Evolutionary conservation across 1,140 invertebrate species (phyloP).

Genomic region (Stegodyphus mimosarum): DNA sequence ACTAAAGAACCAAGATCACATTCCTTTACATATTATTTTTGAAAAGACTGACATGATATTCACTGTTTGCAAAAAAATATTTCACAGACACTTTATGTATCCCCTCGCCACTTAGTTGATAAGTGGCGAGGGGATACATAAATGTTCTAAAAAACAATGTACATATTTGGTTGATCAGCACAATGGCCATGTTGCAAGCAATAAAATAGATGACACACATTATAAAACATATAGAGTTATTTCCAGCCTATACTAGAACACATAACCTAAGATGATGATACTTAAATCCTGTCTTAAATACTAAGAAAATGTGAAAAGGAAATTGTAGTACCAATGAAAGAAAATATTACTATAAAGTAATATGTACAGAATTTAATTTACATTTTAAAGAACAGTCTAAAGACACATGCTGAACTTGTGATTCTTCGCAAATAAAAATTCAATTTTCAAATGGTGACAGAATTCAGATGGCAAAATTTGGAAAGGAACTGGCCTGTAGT

Average conservation of each 20-base stretch:
- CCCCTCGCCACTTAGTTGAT: too few species aligned
- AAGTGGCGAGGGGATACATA: too few species aligned
- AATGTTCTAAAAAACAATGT: too few species aligned
- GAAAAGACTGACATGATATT: constrained; percentile 7
- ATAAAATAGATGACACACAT: constrained; percentile 29
- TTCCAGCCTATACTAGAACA: constrained; percentile 17
- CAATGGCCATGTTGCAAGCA: constrained; percentile 4
- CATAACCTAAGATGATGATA: constrained; percentile 31
- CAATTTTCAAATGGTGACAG: constrained; percentile 14
- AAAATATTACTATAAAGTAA: constrained; percentile 51
- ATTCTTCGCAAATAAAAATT: constrained; percentile 36
- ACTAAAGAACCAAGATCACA: constrained; percentile 20
- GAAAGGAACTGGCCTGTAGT: constrained; percentile 13
- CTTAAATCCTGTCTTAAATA: constrained; percentile 25
- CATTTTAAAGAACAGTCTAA: constrained; percentile 1
- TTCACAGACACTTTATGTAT: too few species aligned
- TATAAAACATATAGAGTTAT: constrained; percentile 19
- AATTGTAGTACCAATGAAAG: constrained; percentile 39
- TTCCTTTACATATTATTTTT: background rate
- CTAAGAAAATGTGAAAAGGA: constrained; percentile 50
- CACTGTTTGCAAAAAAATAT: too few species aligned
- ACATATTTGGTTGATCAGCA: too few species aligned
- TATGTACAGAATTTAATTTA: constrained; percentile 24
- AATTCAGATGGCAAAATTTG: constrained; percentile 3
- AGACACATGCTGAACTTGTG: constrained; percentile 18